These are phyloP conservation scores for Atta texana DNA, from an alignment of 1,140 invertebrate species.

Conservation along the genomic window DNA sequence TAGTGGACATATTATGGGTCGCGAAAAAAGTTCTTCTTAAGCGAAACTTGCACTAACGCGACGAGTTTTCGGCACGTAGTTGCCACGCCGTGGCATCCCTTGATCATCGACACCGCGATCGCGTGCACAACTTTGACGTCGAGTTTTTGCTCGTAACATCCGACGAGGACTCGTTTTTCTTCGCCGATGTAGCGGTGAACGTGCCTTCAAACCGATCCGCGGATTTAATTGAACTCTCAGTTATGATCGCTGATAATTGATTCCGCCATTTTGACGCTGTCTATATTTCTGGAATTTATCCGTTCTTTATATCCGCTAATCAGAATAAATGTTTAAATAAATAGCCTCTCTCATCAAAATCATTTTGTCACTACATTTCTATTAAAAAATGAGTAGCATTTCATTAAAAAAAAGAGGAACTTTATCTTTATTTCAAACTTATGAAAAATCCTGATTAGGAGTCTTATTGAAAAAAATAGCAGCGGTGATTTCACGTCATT, in stretches of 20 bases:
- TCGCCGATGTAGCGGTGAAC: background rate
- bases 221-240: constrained; percentile 49
- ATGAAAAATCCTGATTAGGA: background rate
- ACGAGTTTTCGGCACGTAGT: constrained; percentile 52
- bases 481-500: background rate
- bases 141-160: constrained; percentile 36
- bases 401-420: background rate
- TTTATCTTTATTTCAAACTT: constrained; percentile 10
- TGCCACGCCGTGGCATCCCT: constrained; percentile 17
- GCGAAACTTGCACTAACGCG: constrained; percentile 50
- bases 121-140: constrained; percentile 17
- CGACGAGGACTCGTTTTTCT: constrained; percentile 17
- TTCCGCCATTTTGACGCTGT: constrained; percentile 41
- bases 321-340: background rate
- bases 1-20: constrained; percentile 15
- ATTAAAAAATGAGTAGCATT: background rate
- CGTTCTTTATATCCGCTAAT: background rate
- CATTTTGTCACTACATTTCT: background rate
- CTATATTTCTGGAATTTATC: too few species aligned
- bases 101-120: constrained; percentile 60
- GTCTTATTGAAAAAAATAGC: background rate
- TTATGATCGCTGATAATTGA: constrained; percentile 40
- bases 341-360: background rate
- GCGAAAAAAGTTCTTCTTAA: constrained; percentile 52
- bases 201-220: constrained; percentile 37